These are phyloP conservation scores for Callipepla californica DNA, from an alignment of 2,113 vertebrate genomes.

Conservation along the genomic window DNA sequence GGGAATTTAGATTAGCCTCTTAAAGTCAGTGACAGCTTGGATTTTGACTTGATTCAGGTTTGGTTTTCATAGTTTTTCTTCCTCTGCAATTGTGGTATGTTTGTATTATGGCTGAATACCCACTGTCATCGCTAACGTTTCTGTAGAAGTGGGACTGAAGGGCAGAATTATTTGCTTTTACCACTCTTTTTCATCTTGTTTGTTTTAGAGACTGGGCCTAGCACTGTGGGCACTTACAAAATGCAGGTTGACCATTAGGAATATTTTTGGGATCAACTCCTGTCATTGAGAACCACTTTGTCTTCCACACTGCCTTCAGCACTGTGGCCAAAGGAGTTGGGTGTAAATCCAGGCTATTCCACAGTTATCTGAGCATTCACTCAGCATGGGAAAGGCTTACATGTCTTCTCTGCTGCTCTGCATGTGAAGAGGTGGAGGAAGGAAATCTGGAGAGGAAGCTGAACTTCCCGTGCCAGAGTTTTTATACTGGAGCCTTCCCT, in stretches of 20 bases:
- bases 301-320: background rate
- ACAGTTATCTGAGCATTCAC: background rate
- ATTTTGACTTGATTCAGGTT: background rate
- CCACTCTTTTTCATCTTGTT: background rate
- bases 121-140: background rate
- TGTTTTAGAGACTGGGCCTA: background rate
- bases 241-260: background rate
- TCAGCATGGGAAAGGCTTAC: background rate
- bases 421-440: constrained; percentile 36
- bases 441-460: constrained; percentile 69
- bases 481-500: constrained; percentile 43
- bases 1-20: background rate
- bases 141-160: background rate
- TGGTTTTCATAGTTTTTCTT: background rate
- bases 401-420: background rate
- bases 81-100: background rate
- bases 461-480: constrained; percentile 52
- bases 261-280: background rate
- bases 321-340: background rate
- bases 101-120: background rate
- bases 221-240: background rate
- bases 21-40: background rate
- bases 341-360: background rate
- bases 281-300: background rate
- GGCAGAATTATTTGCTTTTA: background rate